A percentile compares a stretch with the other conserved stretches of the same genome.
phyloP scores from a whole-genome alignment of 2,113 vertebrate genomes.

The Pandion haliaetus region DNA sequence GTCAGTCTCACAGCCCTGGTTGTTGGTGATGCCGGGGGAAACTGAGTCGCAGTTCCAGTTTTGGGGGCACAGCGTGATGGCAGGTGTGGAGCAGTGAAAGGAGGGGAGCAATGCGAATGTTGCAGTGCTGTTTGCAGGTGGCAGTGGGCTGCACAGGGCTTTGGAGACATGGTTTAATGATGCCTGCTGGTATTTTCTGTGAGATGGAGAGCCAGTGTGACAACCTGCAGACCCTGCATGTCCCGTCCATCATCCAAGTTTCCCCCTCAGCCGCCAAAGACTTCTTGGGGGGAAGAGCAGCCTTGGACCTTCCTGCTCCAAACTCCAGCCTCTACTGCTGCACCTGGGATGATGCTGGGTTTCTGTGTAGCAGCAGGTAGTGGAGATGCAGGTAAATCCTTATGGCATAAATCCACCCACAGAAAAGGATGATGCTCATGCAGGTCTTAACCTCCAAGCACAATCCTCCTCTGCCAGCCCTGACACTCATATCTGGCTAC shows the following conservation, averaged over 20 bases:
- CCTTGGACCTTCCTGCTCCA: neutral
- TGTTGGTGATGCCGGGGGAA: neutral
- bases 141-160: neutral
- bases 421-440: neutral
- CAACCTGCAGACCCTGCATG: neutral
- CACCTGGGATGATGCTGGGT: neutral
- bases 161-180: neutral
- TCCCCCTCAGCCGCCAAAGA: accelerated
- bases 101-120: neutral
- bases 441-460: neutral
- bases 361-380: neutral
- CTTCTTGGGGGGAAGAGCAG: neutral
- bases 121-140: neutral
- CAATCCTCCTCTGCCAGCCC: neutral
- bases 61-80: neutral
- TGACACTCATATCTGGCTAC: neutral
- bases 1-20: neutral
- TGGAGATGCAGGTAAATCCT: neutral
- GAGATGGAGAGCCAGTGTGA: neutral
- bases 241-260: accelerated
- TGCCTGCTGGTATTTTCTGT: neutral
- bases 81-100: accelerated
- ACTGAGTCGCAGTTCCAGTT: neutral
- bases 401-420: neutral
- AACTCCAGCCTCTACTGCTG: neutral